phyloP scores from a whole-genome alignment of 2,888 invertebrate genomes.

The Eupeodes latifasciatus region DNA sequence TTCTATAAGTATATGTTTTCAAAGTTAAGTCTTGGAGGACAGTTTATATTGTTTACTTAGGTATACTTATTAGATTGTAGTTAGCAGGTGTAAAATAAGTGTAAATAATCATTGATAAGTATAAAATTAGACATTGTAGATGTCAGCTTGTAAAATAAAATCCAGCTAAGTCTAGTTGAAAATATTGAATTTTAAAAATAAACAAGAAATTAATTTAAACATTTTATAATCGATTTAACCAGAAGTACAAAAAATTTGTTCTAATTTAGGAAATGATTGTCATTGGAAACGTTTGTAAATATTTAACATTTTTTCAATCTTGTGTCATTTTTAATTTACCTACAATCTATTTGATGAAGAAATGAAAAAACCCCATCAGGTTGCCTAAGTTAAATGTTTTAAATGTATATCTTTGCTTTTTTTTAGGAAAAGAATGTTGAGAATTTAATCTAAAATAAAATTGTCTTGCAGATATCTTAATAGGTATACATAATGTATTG shows the following conservation, averaged over 20 bases:
- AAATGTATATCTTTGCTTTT: not conserved
- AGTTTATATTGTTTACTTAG: not conserved
- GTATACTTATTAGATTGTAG: not conserved
- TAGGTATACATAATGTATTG: not conserved
- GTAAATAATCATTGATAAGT: not conserved
- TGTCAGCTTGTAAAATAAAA: not conserved
- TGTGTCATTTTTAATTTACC: slow-evolving; percentile 17
- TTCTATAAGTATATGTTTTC: not conserved
- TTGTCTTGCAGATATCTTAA: not conserved
- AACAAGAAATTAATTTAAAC: not conserved
- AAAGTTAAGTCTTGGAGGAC: slow-evolving; percentile 23
- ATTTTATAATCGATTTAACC: not conserved
- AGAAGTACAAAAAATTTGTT: not conserved
- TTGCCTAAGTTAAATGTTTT: not conserved
- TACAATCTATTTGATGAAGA: not conserved
- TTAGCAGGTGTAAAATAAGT: not conserved
- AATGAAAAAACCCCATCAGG: not conserved
- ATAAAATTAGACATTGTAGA: no score
- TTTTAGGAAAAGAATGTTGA: not conserved
- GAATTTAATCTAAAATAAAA: slow-evolving; percentile 26
- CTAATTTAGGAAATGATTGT: slow-evolving; percentile 1
- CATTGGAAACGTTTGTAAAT: not conserved
- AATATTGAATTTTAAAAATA: slow-evolving; percentile 9
- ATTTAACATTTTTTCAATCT: slow-evolving; percentile 22
- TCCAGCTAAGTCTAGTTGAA: not conserved